phyloP scores from a whole-genome alignment of 1,140 invertebrate genomes.

The Helicoverpa armigera region DNA sequence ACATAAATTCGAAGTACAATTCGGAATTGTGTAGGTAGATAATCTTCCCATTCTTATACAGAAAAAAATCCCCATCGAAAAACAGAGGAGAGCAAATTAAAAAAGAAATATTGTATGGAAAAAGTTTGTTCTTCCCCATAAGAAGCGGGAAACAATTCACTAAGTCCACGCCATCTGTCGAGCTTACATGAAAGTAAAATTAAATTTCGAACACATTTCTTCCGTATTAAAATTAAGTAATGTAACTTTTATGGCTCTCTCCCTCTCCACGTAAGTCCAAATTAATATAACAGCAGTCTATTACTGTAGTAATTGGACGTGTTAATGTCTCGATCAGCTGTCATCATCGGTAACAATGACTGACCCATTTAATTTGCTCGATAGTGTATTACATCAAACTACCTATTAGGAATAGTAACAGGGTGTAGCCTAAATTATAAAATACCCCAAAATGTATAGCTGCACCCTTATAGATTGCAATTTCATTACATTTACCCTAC shows the following conservation, averaged over 20 bases:
- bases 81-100: constrained; percentile 20
- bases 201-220: constrained; percentile 25
- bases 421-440: not conserved
- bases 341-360: not conserved
- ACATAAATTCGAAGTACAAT: not conserved
- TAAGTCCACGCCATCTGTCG: constrained; percentile 36
- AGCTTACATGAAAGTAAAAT: constrained; percentile 32
- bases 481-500: constrained; percentile 9
- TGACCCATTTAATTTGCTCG: constrained; percentile 12
- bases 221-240: constrained; percentile 31
- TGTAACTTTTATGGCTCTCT: not conserved
- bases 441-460: not conserved
- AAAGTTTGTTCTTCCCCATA: constrained; percentile 28
- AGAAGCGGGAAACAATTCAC: constrained; percentile 30
- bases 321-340: not conserved
- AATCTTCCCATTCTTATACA: not conserved
- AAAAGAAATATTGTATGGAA: constrained; percentile 40
- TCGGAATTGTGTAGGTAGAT: constrained; percentile 26
- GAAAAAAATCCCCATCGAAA: constrained; percentile 3
- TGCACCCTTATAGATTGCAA: not conserved
- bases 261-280: not conserved
- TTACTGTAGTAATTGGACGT: not conserved
- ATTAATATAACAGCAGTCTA: not conserved
- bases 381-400: not conserved
- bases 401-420: not conserved